phyloP scores from a whole-genome alignment of 2,113 vertebrate species.

The Romanogobio albipinnatus region DNA sequence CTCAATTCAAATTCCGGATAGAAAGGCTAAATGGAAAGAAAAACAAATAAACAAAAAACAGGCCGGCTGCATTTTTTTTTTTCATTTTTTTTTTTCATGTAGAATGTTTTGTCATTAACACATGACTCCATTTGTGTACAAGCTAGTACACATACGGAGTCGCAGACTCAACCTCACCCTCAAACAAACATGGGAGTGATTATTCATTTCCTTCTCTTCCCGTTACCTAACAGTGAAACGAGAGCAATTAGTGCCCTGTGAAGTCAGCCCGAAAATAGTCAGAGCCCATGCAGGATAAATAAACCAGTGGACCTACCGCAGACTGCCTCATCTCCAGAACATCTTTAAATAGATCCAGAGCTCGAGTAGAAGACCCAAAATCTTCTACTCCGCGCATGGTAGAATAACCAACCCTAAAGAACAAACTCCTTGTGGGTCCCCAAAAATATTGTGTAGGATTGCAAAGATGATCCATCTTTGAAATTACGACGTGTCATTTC shows the following conservation, averaged over 20 bases:
- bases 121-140: slow-evolving; percentile 31
- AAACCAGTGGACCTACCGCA: slow-evolving; percentile 77
- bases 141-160: slow-evolving; percentile 53
- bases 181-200: slow-evolving; percentile 77
- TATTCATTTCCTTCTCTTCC: slow-evolving; percentile 80
- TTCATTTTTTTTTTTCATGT: slow-evolving; percentile 13
- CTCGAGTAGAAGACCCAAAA: slow-evolving; percentile 33
- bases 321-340: slow-evolving; percentile 60
- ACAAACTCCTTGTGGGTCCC: not conserved
- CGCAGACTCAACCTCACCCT: slow-evolving; percentile 59
- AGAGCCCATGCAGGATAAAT: slow-evolving; percentile 74
- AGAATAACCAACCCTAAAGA: not conserved
- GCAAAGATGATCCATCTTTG: not conserved
- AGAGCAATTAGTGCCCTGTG: slow-evolving; percentile 80
- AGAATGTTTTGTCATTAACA: slow-evolving; percentile 45
- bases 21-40: slow-evolving; percentile 39
- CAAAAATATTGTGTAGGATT: not conserved
- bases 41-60: slow-evolving; percentile 47
- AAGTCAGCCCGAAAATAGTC: slow-evolving; percentile 79
- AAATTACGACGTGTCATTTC: not conserved
- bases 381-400: not conserved
- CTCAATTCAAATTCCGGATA: slow-evolving; percentile 14
- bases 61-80: not conserved
- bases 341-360: slow-evolving; percentile 61
- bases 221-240: slow-evolving; percentile 79